Evolutionary conservation across 2,797 vertebrate species (phyloP).

Genomic region (Hephaestus fuliginosus): DNA sequence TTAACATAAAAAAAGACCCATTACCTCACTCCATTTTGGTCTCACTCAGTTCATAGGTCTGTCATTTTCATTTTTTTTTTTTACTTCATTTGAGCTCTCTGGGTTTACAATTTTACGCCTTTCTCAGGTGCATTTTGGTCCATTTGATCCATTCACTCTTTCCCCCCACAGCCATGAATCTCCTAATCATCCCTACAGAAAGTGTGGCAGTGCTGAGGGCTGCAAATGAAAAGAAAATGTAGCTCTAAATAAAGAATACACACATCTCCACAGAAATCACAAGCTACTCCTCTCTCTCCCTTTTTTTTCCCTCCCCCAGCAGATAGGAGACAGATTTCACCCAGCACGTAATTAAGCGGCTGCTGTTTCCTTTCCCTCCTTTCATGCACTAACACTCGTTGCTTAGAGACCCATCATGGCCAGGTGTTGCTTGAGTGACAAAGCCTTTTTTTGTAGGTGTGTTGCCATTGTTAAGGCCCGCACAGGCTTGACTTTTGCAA

Average conservation of each 20-base stretch:
- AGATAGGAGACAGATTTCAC: slow-evolving; percentile 35
- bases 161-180: neutral
- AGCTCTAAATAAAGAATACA: slow-evolving; percentile 27
- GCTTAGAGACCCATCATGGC: slow-evolving; percentile 79
- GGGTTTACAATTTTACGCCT: neutral
- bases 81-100: slow-evolving; percentile 2
- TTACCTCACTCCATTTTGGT: neutral
- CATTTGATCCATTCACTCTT: neutral
- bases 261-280: slow-evolving; percentile 16
- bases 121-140: neutral
- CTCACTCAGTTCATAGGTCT: slow-evolving; percentile 17
- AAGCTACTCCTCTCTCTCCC: neutral
- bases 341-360: slow-evolving; percentile 44
- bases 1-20: neutral
- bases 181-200: neutral
- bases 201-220: neutral
- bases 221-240: neutral
- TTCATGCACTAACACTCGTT: slow-evolving; percentile 68
- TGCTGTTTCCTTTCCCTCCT: slow-evolving; percentile 41
- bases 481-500: slow-evolving; percentile 7
- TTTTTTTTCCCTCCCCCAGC: neutral
- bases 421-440: slow-evolving; percentile 71
- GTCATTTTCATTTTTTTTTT: slow-evolving; percentile 13
- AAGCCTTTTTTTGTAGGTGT: slow-evolving; percentile 50
- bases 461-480: slow-evolving; percentile 51